These are phyloP conservation scores for Ardeotis arabs DNA, from an alignment of 2,113 vertebrate species.

Conservation along the genomic window DNA sequence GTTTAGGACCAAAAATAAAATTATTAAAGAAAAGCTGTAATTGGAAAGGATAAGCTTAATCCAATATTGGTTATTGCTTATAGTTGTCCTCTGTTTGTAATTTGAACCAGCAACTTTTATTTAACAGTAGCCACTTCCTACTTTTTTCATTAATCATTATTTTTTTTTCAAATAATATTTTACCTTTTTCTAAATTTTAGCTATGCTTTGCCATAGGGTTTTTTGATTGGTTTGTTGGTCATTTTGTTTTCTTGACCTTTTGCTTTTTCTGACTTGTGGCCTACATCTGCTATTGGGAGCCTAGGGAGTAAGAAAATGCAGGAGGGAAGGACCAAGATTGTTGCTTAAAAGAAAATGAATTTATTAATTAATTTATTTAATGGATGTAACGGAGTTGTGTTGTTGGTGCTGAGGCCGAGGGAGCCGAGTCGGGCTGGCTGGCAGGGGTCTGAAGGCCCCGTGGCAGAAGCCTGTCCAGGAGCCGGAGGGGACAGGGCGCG, in stretches of 20 bases:
- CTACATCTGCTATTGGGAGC: background rate
- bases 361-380: no score
- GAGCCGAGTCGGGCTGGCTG: accelerated
- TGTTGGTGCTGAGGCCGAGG: background rate
- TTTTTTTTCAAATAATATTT: background rate
- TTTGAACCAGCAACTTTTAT: background rate
- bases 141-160: background rate
- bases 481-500: accelerated
- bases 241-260: background rate
- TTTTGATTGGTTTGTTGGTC: background rate
- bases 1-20: background rate
- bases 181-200: background rate
- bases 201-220: background rate
- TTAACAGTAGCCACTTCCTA: background rate
- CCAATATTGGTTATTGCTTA: background rate
- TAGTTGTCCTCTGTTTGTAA: background rate
- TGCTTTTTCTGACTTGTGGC: background rate
- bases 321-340: no score
- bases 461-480: no score
- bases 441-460: accelerated
- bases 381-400: accelerated
- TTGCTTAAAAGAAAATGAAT: no score
- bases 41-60: background rate
- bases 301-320: no score
- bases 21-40: background rate